Conservation (phyloP, 2,113 vertebrate genomes). For the Meleagris gallopavo region DNA sequence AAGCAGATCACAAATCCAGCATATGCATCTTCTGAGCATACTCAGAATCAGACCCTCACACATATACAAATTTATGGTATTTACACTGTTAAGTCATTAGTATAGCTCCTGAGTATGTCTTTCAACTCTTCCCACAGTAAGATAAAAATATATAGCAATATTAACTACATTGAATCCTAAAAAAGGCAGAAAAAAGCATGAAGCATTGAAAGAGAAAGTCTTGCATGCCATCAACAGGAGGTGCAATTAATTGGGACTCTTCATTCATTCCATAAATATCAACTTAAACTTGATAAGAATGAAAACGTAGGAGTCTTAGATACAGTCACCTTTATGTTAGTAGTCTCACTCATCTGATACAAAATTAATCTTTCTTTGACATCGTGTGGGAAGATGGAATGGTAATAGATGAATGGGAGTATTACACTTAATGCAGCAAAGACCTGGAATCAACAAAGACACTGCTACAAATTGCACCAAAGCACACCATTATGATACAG, state of each 20-base stretch:
- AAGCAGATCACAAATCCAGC: neutral
- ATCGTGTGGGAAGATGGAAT: slow-evolving; percentile 31
- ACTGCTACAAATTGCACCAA: slow-evolving; percentile 39
- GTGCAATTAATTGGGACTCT: slow-evolving; percentile 62
- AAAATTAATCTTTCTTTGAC: slow-evolving; percentile 47
- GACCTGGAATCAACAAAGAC: neutral
- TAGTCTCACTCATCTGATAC: slow-evolving; percentile 44
- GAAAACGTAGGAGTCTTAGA: slow-evolving; percentile 52
- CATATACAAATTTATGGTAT: neutral
- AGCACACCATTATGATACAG: neutral
- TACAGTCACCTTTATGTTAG: slow-evolving; percentile 46
- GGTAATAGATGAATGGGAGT: neutral
- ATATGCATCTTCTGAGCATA: neutral
- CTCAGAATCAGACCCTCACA: rapidly evolving
- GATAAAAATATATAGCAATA: slow-evolving; percentile 62
- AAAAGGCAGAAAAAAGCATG: slow-evolving; percentile 22
- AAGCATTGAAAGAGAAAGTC: slow-evolving; percentile 36
- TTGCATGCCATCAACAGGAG: slow-evolving; percentile 57
- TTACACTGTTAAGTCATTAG: slow-evolving; percentile 33
- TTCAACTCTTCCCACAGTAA: slow-evolving; percentile 60
- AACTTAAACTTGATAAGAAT: slow-evolving; percentile 29
- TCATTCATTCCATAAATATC: slow-evolving; percentile 60
- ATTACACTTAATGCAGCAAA: slow-evolving; percentile 16
- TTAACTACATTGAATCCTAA: slow-evolving; percentile 33
- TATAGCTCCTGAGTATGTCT: slow-evolving; percentile 21